phyloP scores from a whole-genome alignment of 1,140 invertebrate species.

The Musca domestica region DNA sequence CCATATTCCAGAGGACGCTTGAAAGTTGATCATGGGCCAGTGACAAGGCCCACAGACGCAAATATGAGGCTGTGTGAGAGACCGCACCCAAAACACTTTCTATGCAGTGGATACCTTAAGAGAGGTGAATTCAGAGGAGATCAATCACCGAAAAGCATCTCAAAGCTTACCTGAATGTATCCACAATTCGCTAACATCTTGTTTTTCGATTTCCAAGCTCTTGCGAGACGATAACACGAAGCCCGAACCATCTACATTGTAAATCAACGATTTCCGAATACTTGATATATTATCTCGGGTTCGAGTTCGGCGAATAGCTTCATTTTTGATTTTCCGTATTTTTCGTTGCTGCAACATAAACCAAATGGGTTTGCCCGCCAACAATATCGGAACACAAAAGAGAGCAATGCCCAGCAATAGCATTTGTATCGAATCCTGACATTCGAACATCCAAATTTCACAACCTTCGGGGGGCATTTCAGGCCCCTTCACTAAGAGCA shows the following conservation, averaged over 20 bases:
- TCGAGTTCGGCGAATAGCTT: conserved; percentile 19
- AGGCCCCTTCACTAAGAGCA: conserved; percentile 64
- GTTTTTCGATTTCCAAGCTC: neutral
- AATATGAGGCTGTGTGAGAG: conserved; percentile 87
- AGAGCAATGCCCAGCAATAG: conserved; percentile 66
- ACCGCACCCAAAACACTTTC: conserved; percentile 86
- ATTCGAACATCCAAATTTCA: conserved; percentile 60
- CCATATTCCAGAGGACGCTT: conserved; percentile 77
- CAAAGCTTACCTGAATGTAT: conserved; percentile 42
- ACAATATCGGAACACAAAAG: conserved; percentile 75
- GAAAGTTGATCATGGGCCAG: conserved; percentile 84
- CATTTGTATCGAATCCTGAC: conserved; percentile 65
- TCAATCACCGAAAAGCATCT: neutral
- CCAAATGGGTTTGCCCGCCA: conserved; percentile 79
- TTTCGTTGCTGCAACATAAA: conserved; percentile 35
- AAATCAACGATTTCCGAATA: conserved; percentile 33
- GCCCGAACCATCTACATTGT: conserved; percentile 15
- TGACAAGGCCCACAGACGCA: conserved; percentile 85
- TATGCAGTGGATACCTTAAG: conserved; percentile 77
- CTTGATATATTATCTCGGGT: conserved; percentile 29
- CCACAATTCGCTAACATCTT: conserved; percentile 42
- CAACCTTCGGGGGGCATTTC: conserved; percentile 58
- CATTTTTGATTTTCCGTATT: conserved; percentile 21
- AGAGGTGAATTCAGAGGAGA: neutral
- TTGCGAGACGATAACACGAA: neutral